Percentiles rank a stretch among this genome's conserved stretches.
Conservation (phyloP, 2,113 vertebrate species). For the Lamprotornis superbus region DNA sequence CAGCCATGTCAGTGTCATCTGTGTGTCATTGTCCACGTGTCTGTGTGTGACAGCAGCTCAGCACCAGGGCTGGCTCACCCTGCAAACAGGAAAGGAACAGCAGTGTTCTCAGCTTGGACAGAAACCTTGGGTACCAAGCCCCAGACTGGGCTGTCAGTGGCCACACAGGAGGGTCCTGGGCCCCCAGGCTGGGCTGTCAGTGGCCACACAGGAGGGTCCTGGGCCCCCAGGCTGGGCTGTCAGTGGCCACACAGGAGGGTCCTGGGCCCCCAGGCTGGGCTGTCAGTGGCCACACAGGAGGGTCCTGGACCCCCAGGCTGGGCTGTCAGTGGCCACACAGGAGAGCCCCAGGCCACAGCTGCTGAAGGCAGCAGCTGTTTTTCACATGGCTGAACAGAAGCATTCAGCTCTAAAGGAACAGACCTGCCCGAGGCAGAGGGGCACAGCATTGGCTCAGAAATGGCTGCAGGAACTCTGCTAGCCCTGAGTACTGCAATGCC, state of each 20-base stretch:
- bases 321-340: too few relatives aligned
- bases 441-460: not conserved
- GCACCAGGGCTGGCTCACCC: not conserved
- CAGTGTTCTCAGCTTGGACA: not conserved
- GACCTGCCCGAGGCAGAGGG: not conserved
- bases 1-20: not conserved
- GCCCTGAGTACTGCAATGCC: not conserved
- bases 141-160: not conserved
- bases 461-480: not conserved
- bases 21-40: not conserved
- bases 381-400: not conserved
- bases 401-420: not conserved
- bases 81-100: not conserved
- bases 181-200: not conserved
- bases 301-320: too few relatives aligned
- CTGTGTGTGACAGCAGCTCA: not conserved
- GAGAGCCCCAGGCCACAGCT: too few relatives aligned
- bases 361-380: not conserved
- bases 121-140: not conserved
- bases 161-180: not conserved
- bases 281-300: too few relatives aligned
- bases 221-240: too few relatives aligned
- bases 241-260: too few relatives aligned
- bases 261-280: too few relatives aligned
- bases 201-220: not conserved